Evolutionary conservation across 2,888 invertebrate species (phyloP).

Genomic region (Xestia xanthographa): DNA sequence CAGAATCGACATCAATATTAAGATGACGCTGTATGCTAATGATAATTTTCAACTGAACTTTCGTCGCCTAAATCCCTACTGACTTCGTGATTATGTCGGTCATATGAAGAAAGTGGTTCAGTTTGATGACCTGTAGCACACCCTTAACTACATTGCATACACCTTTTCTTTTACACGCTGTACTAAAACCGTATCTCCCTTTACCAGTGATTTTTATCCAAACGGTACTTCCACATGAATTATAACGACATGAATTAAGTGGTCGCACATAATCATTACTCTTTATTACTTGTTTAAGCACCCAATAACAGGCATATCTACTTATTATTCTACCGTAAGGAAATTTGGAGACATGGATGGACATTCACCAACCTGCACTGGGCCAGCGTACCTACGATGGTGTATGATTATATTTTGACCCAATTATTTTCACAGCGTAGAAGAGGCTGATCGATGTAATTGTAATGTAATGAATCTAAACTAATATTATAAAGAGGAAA

Average conservation of each 20-base stretch:
- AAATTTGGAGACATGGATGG: not conserved
- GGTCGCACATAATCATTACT: constrained; percentile 30
- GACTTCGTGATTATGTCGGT: not conserved
- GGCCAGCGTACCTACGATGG: not conserved
- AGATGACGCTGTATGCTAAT: too few species aligned
- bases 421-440: not conserved
- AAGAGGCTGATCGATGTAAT: not conserved
- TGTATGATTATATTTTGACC: not conserved
- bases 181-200: not conserved
- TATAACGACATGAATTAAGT: constrained; percentile 10
- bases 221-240: constrained; percentile 15
- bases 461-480: too few species aligned
- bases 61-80: not conserved
- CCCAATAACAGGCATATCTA: not conserved
- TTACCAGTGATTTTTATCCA: constrained; percentile 29
- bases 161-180: not conserved
- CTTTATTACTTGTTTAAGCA: constrained; percentile 12
- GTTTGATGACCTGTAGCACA: not conserved
- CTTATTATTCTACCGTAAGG: not conserved
- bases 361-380: not conserved
- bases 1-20: too few species aligned
- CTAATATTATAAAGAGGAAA: too few species aligned
- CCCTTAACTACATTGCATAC: not conserved
- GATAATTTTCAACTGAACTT: not conserved
- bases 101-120: not conserved